These are phyloP conservation scores for Gopherus flavomarginatus DNA, from an alignment of 2,113 vertebrate genomes.

Conservation along the genomic window DNA sequence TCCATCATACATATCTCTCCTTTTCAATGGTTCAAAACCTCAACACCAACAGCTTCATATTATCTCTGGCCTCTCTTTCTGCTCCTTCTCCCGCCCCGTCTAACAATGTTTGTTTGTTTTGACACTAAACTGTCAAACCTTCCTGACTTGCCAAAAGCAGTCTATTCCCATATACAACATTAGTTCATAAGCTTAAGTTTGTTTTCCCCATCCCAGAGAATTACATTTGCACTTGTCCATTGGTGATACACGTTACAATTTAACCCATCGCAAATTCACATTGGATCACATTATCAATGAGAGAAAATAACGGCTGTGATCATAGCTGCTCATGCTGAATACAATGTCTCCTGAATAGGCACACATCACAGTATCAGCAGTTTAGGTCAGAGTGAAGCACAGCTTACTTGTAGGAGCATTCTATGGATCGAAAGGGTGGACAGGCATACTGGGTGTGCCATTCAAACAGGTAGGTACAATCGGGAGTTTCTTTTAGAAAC, in stretches of 20 bases:
- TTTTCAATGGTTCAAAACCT: background rate
- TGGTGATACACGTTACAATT: background rate
- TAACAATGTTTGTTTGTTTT: no score
- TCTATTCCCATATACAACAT: background rate
- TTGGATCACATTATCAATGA: background rate
- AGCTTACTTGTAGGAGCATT: constrained; percentile 92
- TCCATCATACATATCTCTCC: background rate
- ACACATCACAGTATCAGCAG: background rate
- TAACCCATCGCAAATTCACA: background rate
- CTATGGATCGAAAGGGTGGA: constrained; percentile 84
- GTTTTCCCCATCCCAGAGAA: background rate
- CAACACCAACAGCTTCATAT: background rate
- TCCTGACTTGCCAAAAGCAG: background rate
- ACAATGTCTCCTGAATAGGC: background rate
- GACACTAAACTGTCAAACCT: background rate
- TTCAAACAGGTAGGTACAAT: constrained; percentile 94
- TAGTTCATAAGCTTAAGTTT: background rate
- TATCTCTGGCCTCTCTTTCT: background rate
- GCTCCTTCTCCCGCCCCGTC: background rate
- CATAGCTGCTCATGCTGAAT: background rate
- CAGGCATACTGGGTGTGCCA: constrained; percentile 93
- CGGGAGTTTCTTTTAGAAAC: constrained; percentile 91
- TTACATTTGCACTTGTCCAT: background rate
- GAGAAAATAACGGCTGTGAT: background rate
- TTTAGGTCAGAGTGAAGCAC: background rate